A percentile compares a stretch with the other conserved stretches of the same genome.
Conservation (phyloP, 2,888 invertebrate species). For the Cheiracanthium punctorium region DNA sequence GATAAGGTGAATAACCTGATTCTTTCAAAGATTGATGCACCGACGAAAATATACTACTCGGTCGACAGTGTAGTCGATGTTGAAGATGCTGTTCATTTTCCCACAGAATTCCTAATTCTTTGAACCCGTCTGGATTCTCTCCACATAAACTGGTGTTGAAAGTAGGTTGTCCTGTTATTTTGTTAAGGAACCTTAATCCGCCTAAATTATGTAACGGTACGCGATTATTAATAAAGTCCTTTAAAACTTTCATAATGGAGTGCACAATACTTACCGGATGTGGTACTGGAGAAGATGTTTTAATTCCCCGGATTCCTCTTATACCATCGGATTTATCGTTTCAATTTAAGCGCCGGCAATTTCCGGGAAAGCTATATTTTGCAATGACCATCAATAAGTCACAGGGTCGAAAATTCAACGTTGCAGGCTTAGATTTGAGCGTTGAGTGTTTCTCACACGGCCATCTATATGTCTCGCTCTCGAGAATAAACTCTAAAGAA, state of each 20-base stretch:
- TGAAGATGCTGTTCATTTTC: slow-evolving; percentile 36
- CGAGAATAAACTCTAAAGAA: too few relatives aligned
- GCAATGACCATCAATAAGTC: slow-evolving; percentile 61
- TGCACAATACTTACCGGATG: slow-evolving; percentile 68
- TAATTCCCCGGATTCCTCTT: slow-evolving; percentile 70
- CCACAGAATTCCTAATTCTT: background rate
- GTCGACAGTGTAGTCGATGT: slow-evolving; percentile 66
- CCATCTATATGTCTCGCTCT: background rate
- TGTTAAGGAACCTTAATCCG: slow-evolving; percentile 62
- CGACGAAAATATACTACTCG: slow-evolving; percentile 37
- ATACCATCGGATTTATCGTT: slow-evolving; percentile 67
- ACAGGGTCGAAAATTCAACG: background rate
- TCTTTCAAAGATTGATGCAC: background rate
- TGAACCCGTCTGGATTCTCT: slow-evolving; percentile 58
- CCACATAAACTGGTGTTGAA: slow-evolving; percentile 53
- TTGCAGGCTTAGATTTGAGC: too few relatives aligned
- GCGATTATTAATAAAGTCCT: slow-evolving; percentile 71
- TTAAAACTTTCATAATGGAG: slow-evolving; percentile 70
- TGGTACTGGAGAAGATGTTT: slow-evolving; percentile 57
- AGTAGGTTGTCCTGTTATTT: slow-evolving; percentile 51
- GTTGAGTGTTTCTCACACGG: slow-evolving; percentile 71
- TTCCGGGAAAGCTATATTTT: slow-evolving; percentile 67
- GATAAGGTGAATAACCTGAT: background rate
- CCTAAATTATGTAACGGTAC: slow-evolving; percentile 73
- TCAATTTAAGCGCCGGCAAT: slow-evolving; percentile 67